phyloP scores from a whole-genome alignment of 2,113 vertebrate species.

The Mastomys coucha region DNA sequence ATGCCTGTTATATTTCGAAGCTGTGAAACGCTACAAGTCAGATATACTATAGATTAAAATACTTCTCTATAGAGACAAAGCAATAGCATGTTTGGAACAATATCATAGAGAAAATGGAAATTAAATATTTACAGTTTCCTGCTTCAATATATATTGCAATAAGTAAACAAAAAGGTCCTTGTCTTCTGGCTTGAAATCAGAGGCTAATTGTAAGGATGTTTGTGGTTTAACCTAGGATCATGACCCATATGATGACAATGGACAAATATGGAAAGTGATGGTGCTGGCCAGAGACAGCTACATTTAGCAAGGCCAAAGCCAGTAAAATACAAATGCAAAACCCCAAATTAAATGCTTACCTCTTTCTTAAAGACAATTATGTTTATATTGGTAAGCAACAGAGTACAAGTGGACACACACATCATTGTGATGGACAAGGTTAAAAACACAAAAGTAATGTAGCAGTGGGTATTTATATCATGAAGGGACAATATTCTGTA shows the following conservation, averaged over 20 bases:
- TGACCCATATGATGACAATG: neutral
- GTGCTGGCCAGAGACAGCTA: neutral
- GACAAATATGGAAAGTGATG: neutral
- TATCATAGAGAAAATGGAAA: neutral
- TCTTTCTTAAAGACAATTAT: neutral
- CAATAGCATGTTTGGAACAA: neutral
- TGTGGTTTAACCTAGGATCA: neutral
- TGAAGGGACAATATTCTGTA: neutral
- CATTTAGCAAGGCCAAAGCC: neutral
- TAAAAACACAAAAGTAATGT: neutral
- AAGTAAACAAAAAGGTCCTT: neutral
- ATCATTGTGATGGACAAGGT: neutral
- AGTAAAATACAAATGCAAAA: neutral
- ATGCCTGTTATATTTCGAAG: neutral
- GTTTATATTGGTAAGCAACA: neutral
- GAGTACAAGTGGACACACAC: neutral
- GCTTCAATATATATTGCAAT: neutral
- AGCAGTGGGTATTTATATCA: neutral
- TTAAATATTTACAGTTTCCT: constrained; percentile 24
- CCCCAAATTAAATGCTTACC: neutral
- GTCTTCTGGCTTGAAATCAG: neutral
- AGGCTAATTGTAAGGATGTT: neutral
- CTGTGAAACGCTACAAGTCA: neutral
- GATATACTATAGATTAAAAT: neutral
- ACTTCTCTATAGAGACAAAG: neutral